These are phyloP conservation scores for Microctonus brassicae DNA, from an alignment of 2,888 invertebrate genomes.

Conservation along the genomic window DNA sequence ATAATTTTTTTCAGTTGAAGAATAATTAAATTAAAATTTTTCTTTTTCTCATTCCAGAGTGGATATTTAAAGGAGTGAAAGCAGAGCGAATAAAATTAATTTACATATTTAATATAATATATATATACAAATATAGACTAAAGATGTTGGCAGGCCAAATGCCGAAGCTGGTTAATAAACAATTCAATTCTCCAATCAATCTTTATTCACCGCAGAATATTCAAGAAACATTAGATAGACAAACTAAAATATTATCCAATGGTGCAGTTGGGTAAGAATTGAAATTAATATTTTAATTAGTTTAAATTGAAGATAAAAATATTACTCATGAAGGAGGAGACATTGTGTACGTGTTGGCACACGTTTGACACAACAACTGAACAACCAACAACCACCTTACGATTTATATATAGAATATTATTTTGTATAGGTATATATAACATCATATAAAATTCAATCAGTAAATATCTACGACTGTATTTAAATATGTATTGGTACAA, in stretches of 20 bases:
- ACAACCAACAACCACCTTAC: neutral
- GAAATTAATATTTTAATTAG: neutral
- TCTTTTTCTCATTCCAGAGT: too few relatives aligned
- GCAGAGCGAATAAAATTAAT: neutral
- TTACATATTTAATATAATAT: too few relatives aligned
- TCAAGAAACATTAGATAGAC: slow-evolving; percentile 83
- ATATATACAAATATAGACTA: neutral
- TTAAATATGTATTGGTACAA: neutral
- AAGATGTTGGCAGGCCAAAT: slow-evolving; percentile 76
- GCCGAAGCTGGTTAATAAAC: slow-evolving; percentile 85
- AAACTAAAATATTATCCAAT: slow-evolving; percentile 82
- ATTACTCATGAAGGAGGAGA: neutral
- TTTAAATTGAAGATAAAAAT: neutral
- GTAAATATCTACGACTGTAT: slow-evolving; percentile 14
- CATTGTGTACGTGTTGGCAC: neutral
- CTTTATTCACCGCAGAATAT: slow-evolving; percentile 86
- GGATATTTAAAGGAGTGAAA: neutral
- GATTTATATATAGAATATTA: neutral
- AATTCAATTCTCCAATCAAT: slow-evolving; percentile 91
- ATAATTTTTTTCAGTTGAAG: neutral
- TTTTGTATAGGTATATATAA: neutral
- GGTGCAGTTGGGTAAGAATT: slow-evolving; percentile 85
- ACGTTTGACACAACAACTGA: neutral
- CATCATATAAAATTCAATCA: too few relatives aligned
- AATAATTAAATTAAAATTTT: too few relatives aligned